Evolutionary conservation across 2,797 vertebrate genomes (phyloP).

Genomic region (Capromys pilorides): DNA sequence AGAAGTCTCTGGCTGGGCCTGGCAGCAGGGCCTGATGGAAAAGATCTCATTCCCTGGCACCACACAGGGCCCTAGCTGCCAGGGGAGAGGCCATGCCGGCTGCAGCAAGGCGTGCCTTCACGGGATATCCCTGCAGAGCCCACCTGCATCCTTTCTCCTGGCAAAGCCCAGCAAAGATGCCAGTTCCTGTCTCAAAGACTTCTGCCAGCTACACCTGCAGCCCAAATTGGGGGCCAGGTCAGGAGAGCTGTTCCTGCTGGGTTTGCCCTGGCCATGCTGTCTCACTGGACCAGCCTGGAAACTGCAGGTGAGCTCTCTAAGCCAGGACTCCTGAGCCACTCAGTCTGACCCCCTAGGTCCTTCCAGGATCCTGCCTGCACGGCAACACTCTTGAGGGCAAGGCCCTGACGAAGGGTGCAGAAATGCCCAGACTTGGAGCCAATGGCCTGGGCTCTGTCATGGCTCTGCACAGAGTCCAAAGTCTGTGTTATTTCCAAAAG

Average conservation of each 20-base stretch:
- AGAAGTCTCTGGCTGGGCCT: neutral
- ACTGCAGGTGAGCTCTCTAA: neutral
- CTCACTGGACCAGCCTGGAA: neutral
- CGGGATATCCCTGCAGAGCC: neutral
- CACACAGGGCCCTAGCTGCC: neutral
- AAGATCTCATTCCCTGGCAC: constrained; percentile 35
- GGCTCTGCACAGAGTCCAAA: neutral
- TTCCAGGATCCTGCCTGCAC: neutral
- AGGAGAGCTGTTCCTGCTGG: neutral
- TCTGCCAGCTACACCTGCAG: too few relatives aligned
- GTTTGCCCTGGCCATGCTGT: neutral
- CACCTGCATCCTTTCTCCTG: neutral
- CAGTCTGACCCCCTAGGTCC: neutral
- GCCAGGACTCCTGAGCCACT: neutral
- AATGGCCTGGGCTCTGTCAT: neutral
- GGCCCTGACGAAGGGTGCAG: neutral
- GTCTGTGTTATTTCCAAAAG: neutral
- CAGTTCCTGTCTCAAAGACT: neutral
- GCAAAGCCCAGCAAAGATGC: neutral
- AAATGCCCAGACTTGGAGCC: neutral
- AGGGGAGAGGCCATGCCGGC: neutral
- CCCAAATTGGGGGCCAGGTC: neutral
- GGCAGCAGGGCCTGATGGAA: constrained; percentile 25
- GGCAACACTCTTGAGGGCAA: neutral
- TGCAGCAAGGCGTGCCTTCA: neutral